Percentiles rank a stretch among this genome's conserved stretches.
phyloP scores from a whole-genome alignment of 2,888 invertebrate genomes.

The Athalia circularis region DNA sequence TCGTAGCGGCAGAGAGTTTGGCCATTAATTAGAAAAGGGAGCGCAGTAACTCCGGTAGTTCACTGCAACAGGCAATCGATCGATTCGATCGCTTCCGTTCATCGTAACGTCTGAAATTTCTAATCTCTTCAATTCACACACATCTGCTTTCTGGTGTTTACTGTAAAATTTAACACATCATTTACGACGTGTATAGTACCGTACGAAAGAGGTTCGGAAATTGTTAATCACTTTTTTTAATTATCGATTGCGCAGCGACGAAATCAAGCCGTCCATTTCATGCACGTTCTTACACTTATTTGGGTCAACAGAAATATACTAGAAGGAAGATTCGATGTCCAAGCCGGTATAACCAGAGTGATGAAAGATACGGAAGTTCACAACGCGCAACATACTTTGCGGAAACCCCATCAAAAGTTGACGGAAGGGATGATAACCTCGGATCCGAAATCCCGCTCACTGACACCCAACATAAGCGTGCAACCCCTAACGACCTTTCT shows the following conservation, averaged over 20 bases:
- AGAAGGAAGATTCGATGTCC: background rate
- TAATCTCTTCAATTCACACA: slow-evolving; percentile 13
- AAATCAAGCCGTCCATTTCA: too few relatives aligned
- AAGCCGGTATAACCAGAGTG: slow-evolving; percentile 5
- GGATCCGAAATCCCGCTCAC: background rate
- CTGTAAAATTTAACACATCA: slow-evolving; percentile 3
- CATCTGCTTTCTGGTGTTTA: background rate
- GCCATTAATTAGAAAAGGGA: slow-evolving; percentile 19
- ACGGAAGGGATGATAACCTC: background rate
- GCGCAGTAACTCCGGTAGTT: slow-evolving; percentile 14
- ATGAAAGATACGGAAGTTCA: slow-evolving; percentile 7
- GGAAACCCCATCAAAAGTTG: background rate
- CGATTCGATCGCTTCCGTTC: slow-evolving; percentile 23
- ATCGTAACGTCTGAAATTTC: slow-evolving; percentile 1
- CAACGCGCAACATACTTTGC: slow-evolving; percentile 11
- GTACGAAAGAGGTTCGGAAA: background rate
- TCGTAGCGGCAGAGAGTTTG: background rate
- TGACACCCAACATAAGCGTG: background rate
- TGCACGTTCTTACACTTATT: background rate
- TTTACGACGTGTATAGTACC: background rate
- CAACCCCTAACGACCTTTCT: slow-evolving; percentile 16
- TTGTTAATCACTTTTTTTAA: background rate
- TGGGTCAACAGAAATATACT: slow-evolving; percentile 18
- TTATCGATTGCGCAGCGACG: too few relatives aligned
- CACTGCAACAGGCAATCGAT: slow-evolving; percentile 7